Base-by-base conservation (phyloP, 2,113 vertebrate genomes). In the Etheostoma spectabile region DNA sequence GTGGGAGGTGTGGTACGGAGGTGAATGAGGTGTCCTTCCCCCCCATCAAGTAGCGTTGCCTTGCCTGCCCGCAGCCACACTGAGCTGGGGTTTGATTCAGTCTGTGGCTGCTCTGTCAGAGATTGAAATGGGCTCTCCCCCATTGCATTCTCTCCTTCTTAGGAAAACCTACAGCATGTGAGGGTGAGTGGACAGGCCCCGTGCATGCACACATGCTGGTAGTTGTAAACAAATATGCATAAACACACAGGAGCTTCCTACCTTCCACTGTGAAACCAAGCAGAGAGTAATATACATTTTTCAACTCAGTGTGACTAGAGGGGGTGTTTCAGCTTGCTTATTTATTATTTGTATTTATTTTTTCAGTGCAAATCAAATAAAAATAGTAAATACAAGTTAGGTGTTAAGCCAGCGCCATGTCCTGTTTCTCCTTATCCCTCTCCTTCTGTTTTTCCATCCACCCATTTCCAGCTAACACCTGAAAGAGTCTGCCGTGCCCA, bases 41-140 rank as follows among this genome's bases (percentile, higher is more conserved):
- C 63, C 65, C 35, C 42, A 42, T 79, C 60, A 95, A 97, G 95
- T 96, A 95, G 93, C 96, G 96, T 95, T 96, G 95, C 95, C 95
- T 94, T 95, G 95, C 96, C 94, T 95, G 96, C 95, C 94, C 94
- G 95, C 95, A 93, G 89, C 95, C 97, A 90, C 96, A 95, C 96
- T 96, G 96, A 95, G 96, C 94, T 85, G 94, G 95, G 95, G 96
- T 98, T 98, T 96, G 96, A 97, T 97, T 96, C 96, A 95, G 92
- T 95, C 95, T 94, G 96, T 95, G 94, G 95, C 95, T 95, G 95
- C 95, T 96, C 96, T 96, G 96, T 97, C 96, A 96, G 94, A 96
- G 94, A 97, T 97, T 96, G 97, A 96, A 96, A 96, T 95, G 93
- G 96, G 96, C 95, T 93, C 95, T 48, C 2, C 55, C 79, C 46